phyloP scores from a whole-genome alignment of 2,113 vertebrate genomes.

The Pterocles gutturalis region DNA sequence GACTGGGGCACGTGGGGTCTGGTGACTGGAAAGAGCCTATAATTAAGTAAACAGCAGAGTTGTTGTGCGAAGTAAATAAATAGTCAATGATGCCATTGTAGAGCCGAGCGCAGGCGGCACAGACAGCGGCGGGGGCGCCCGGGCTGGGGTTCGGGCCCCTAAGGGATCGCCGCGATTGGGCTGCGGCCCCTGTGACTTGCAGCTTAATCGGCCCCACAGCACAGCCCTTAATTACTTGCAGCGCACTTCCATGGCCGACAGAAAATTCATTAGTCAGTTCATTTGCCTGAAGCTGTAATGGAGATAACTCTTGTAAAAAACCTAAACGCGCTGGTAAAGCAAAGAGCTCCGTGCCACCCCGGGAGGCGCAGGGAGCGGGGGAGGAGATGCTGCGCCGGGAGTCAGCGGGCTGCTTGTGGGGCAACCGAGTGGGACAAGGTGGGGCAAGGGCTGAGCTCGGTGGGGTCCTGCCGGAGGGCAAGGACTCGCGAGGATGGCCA shows the following conservation, averaged over 20 bases:
- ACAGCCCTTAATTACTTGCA: slow-evolving; percentile 70
- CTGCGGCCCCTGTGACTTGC: slow-evolving; percentile 80
- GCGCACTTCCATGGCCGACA: slow-evolving; percentile 68
- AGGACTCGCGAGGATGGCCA: background rate
- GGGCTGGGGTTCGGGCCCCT: no score
- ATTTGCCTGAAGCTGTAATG: slow-evolving; percentile 69
- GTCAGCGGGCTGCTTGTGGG: background rate
- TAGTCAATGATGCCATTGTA: slow-evolving; percentile 90
- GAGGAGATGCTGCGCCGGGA: background rate
- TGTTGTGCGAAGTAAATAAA: slow-evolving; percentile 88
- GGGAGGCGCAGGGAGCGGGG: background rate
- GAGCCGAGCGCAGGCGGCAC: slow-evolving; percentile 67
- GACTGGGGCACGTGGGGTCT: background rate
- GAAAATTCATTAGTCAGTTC: slow-evolving; percentile 80
- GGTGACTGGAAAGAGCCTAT: slow-evolving; percentile 66
- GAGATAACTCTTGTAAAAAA: background rate
- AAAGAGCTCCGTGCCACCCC: background rate
- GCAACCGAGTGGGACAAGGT: background rate
- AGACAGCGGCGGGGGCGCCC: slow-evolving; percentile 57
- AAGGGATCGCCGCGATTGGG: slow-evolving; percentile 63
- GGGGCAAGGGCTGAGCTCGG: background rate
- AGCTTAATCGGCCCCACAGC: slow-evolving; percentile 78
- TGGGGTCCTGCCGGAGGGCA: background rate
- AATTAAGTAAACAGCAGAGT: slow-evolving; percentile 84
- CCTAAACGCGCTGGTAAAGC: background rate